Percentiles rank a stretch among this genome's conserved stretches.
Evolutionary conservation across 2,888 invertebrate genomes (phyloP).

Genomic region (Parelbella ahira): DNA sequence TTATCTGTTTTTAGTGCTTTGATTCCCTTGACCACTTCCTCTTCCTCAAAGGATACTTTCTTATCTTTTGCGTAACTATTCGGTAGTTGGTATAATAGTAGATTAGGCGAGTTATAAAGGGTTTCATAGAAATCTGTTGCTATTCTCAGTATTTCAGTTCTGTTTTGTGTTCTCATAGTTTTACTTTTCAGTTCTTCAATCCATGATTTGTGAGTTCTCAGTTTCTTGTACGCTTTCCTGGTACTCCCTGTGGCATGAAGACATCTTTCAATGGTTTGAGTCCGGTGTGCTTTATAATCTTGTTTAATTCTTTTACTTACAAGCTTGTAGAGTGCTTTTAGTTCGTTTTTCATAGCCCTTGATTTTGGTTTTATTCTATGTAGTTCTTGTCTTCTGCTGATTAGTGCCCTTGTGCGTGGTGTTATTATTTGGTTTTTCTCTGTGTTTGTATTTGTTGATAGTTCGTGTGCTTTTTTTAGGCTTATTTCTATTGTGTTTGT

Average conservation of each 20-base stretch:
- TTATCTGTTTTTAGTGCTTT: conserved; percentile 8
- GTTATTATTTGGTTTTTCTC: not conserved
- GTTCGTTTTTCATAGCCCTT: conserved; percentile 1
- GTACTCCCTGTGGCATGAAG: not conserved
- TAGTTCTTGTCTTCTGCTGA: not conserved
- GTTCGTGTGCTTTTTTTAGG: not conserved
- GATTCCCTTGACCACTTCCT: not conserved
- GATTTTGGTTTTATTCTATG: not conserved
- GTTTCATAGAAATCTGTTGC: no score
- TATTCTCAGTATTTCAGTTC: no score
- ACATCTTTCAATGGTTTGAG: not conserved
- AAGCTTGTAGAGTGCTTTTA: not conserved
- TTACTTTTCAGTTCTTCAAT: not conserved
- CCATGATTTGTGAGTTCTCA: not conserved
- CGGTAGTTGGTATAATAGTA: no score
- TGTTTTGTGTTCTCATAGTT: no score
- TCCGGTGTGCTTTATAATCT: not conserved
- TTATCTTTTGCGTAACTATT: not conserved
- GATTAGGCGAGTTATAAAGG: no score
- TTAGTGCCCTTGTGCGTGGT: not conserved
- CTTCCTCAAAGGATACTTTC: not conserved
- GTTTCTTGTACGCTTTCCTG: not conserved
- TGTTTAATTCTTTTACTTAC: not conserved
- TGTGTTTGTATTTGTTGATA: not conserved
- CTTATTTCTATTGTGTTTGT: not conserved